These are phyloP conservation scores for Hirtodrosophila histrioides DNA, from an alignment of 2,888 invertebrate species.

Conservation along the genomic window DNA sequence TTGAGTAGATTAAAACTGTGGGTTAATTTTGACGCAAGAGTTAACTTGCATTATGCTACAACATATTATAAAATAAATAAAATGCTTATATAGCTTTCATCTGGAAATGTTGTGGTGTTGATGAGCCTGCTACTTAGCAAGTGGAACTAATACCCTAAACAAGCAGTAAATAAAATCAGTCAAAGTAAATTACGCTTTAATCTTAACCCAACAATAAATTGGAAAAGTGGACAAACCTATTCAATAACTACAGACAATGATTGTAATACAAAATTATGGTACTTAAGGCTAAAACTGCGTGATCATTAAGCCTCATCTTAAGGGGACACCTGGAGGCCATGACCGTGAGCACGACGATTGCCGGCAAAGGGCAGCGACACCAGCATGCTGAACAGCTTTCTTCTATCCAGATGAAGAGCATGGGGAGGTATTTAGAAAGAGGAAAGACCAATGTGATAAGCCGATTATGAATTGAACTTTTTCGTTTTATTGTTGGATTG, in stretches of 20 bases:
- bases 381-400: slow-evolving; percentile 75
- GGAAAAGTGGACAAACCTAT: slow-evolving; percentile 16
- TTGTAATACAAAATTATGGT: slow-evolving; percentile 23
- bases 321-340: slow-evolving; percentile 50
- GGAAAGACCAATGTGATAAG: slow-evolving; percentile 45
- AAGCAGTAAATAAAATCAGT: slow-evolving; percentile 2
- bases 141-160: not conserved
- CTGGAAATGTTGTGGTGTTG: too few species aligned
- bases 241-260: slow-evolving; percentile 21
- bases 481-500: slow-evolving; percentile 30
- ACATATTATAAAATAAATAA: too few species aligned
- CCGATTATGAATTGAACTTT: slow-evolving; percentile 44
- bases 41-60: too few species aligned
- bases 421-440: slow-evolving; percentile 2
- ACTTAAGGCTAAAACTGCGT: slow-evolving; percentile 31
- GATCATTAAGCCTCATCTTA: slow-evolving; percentile 33
- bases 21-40: too few species aligned
- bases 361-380: slow-evolving; percentile 72
- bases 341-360: slow-evolving; percentile 47
- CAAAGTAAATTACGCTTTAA: slow-evolving; percentile 29
- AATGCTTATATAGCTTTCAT: too few species aligned
- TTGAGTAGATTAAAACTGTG: too few species aligned
- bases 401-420: slow-evolving; percentile 52
- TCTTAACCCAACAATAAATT: slow-evolving; percentile 6
- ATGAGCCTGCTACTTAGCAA: too few species aligned